phyloP scores from a whole-genome alignment of 2,113 vertebrate species.

The human region DNA sequence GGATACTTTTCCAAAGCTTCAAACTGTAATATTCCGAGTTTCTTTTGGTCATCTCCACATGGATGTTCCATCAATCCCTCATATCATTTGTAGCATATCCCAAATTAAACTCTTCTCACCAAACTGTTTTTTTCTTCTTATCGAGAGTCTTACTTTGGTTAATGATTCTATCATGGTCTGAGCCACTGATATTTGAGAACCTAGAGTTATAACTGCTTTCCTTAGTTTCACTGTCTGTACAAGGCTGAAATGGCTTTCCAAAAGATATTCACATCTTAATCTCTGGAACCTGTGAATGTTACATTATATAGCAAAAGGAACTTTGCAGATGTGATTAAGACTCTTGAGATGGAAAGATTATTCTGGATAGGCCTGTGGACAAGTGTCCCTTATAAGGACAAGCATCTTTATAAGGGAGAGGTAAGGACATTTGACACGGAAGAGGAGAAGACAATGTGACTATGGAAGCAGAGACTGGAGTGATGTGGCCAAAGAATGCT shows the following conservation, averaged over 20 bases:
- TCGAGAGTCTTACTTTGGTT: background rate
- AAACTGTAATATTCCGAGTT: background rate
- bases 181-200: background rate
- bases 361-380: background rate
- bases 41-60: background rate
- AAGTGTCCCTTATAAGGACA: background rate
- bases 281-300: background rate
- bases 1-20: constrained; percentile 18
- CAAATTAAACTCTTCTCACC: background rate
- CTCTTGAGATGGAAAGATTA: background rate
- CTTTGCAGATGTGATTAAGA: background rate
- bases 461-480: background rate
- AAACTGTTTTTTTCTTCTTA: background rate
- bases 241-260: background rate
- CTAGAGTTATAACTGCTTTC: background rate
- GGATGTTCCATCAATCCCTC: background rate
- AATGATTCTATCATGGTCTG: background rate
- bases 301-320: background rate
- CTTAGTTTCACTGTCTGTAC: background rate
- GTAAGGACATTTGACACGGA: background rate
- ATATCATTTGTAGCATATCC: background rate
- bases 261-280: background rate
- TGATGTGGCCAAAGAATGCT: background rate
- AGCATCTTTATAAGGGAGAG: background rate
- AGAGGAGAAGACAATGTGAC: background rate